phyloP scores from a whole-genome alignment of 1,140 invertebrate species.

The Copidosoma floridanum region DNA sequence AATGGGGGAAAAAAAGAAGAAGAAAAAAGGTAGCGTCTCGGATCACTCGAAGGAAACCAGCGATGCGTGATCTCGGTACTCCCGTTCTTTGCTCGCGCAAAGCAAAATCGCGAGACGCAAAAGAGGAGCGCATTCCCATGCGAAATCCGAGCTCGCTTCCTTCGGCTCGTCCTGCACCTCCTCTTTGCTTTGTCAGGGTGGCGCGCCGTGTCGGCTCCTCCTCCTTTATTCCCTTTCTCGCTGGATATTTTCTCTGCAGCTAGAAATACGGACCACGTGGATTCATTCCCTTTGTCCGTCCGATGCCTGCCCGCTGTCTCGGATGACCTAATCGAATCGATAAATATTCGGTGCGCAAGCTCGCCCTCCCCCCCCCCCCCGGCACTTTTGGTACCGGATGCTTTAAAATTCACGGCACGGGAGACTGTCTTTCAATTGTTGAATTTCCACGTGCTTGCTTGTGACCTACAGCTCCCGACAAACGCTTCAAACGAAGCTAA shows the following conservation, averaged over 20 bases:
- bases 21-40: not conserved
- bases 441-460: too few relatives aligned
- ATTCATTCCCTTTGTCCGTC: not conserved
- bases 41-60: not conserved
- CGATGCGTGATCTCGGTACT: slow-evolving; percentile 4
- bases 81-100: slow-evolving; percentile 8
- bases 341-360: not conserved
- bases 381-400: not conserved
- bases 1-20: not conserved
- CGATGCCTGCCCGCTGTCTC: not conserved
- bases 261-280: not conserved
- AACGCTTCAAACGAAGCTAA: too few relatives aligned
- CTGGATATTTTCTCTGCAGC: not conserved
- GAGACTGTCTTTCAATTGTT: too few relatives aligned
- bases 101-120: slow-evolving; percentile 17
- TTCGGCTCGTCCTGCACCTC: too few relatives aligned
- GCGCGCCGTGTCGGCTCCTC: not conserved
- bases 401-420: not conserved
- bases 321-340: not conserved
- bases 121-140: slow-evolving; percentile 24
- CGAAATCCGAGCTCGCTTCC: slow-evolving; percentile 18
- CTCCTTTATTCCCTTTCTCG: not conserved
- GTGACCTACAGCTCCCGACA: too few relatives aligned
- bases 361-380: not conserved
- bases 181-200: slow-evolving; percentile 18